Evolutionary conservation across 2,113 vertebrate genomes (phyloP).

Genomic region (Callorhinus ursinus): DNA sequence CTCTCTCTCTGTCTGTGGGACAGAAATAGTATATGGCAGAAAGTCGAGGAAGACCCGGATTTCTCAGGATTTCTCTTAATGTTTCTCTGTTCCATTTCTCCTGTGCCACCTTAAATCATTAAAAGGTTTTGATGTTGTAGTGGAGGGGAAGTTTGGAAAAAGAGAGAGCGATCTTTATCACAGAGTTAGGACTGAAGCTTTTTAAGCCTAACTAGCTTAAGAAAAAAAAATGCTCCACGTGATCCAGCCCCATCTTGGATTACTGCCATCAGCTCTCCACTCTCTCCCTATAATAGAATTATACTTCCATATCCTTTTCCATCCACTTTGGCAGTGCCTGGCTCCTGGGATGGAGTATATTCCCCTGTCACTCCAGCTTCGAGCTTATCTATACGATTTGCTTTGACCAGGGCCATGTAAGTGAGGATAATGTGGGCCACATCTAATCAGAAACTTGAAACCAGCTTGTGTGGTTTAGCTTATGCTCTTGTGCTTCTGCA

Average conservation of each 20-base stretch:
- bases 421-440: neutral
- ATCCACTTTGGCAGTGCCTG: neutral
- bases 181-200: neutral
- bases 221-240: neutral
- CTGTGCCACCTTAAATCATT: neutral
- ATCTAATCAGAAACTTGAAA: neutral
- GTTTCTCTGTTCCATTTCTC: constrained; percentile 6
- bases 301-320: neutral
- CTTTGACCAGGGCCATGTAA: neutral
- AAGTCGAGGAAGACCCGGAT: neutral
- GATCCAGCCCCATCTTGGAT: neutral
- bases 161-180: neutral
- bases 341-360: neutral
- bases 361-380: neutral
- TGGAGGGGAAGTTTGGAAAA: neutral
- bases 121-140: neutral
- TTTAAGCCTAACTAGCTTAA: neutral
- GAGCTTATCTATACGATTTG: neutral
- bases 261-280: neutral
- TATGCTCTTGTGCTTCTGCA: neutral
- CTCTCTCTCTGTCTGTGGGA: neutral
- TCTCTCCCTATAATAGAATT: neutral
- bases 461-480: neutral
- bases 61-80: neutral
- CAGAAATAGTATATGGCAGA: neutral